Percentiles rank a stretch among this genome's conserved stretches.
Conservation (phyloP, 2,888 invertebrate species). For the Actias luna region DNA sequence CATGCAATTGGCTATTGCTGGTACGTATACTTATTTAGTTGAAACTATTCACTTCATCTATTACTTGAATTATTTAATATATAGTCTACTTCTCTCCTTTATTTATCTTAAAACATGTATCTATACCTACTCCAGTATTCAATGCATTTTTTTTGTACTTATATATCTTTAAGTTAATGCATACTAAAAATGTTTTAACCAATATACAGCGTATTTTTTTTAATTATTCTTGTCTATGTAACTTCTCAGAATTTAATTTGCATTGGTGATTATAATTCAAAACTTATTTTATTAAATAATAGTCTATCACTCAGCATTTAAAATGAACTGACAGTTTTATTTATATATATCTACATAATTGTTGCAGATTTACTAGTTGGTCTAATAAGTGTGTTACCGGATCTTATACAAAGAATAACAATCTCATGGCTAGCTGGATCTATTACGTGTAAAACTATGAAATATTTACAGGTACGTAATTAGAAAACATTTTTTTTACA, state of each 20-base stretch:
- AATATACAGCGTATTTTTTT: too few relatives aligned
- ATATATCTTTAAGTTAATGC: not conserved
- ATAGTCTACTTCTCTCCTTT: not conserved
- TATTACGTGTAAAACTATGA: slow-evolving; percentile 92
- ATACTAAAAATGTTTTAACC: too few relatives aligned
- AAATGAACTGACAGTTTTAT: not conserved
- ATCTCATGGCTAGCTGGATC: slow-evolving; percentile 95
- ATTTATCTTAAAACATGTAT: not conserved
- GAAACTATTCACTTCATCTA: not conserved
- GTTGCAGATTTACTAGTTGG: slow-evolving; percentile 92
- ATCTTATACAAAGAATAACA: slow-evolving; percentile 94
- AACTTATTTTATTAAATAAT: too few relatives aligned
- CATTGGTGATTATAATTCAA: too few relatives aligned
- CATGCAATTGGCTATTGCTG: slow-evolving; percentile 95
- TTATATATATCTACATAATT: slow-evolving; percentile 4
- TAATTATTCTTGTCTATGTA: too few relatives aligned
- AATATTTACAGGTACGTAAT: slow-evolving; percentile 87
- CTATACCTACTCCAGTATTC: not conserved
- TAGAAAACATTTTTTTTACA: not conserved
- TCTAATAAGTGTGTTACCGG: slow-evolving; percentile 92
- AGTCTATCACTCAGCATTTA: too few relatives aligned
- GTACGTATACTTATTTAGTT: slow-evolving; percentile 70
- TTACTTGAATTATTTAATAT: not conserved
- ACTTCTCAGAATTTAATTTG: too few relatives aligned
- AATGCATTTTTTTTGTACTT: not conserved